phyloP scores from a whole-genome alignment of 2,797 vertebrate species.

The Pseudochaenichthys georgianus region DNA sequence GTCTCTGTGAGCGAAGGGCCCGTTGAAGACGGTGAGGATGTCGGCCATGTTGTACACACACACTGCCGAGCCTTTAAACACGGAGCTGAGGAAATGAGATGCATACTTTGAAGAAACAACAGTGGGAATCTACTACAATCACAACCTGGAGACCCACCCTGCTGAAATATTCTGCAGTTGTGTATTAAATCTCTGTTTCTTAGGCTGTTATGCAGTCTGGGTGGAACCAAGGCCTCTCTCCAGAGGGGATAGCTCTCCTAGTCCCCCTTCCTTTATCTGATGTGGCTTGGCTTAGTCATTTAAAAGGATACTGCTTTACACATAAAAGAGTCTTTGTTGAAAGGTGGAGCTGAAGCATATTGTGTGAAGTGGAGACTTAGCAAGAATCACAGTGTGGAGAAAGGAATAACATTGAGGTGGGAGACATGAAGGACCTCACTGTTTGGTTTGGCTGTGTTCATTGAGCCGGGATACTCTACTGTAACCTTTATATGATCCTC shows the following conservation, averaged over 20 bases:
- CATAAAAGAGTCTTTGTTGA: constrained; percentile 64
- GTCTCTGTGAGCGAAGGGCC: constrained; percentile 96
- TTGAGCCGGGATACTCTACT: constrained; percentile 23
- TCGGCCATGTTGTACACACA: constrained; percentile 97
- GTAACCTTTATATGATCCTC: constrained; percentile 37
- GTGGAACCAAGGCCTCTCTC: constrained; percentile 23
- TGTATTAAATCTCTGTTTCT: constrained; percentile 30
- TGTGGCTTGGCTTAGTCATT: constrained; percentile 63
- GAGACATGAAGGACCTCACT: constrained; percentile 47
- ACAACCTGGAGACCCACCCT: constrained; percentile 12
- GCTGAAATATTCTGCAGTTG: constrained; percentile 31
- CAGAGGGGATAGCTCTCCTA: constrained; percentile 35
- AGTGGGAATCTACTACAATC: not conserved
- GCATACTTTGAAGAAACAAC: constrained; percentile 34
- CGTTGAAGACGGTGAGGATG: constrained; percentile 97
- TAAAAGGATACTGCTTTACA: constrained; percentile 52
- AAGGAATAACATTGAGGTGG: constrained; percentile 52
- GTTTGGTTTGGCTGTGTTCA: constrained; percentile 72
- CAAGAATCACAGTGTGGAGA: constrained; percentile 27
- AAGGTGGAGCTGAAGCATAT: constrained; percentile 37
- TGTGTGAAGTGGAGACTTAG: constrained; percentile 33
- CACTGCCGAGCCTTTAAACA: constrained; percentile 97
- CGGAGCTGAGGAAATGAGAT: constrained; percentile 87
- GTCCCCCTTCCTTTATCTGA: constrained; percentile 39
- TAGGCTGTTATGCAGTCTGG: constrained; percentile 31